phyloP scores from a whole-genome alignment of 2,113 vertebrate genomes.

The Aramus guarauna region DNA sequence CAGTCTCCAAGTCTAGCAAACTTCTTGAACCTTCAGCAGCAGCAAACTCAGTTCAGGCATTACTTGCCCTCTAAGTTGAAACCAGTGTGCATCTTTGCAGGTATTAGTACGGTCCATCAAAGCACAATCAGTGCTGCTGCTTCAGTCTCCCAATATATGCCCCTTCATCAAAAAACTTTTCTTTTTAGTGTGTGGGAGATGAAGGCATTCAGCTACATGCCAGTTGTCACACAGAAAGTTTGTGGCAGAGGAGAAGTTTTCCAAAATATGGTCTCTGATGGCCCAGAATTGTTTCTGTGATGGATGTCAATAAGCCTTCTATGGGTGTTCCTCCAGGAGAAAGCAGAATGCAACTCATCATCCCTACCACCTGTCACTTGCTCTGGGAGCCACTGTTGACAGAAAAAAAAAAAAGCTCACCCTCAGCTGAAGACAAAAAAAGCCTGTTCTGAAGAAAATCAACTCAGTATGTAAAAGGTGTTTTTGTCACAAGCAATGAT shows the following conservation, averaged over 20 bases:
- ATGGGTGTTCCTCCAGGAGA: neutral
- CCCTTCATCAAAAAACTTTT: neutral
- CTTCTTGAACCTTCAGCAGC: neutral
- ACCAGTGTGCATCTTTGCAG: neutral
- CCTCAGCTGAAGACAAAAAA: neutral
- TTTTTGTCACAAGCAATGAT: neutral
- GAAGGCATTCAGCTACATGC: neutral
- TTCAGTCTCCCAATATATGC: neutral
- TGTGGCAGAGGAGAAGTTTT: neutral
- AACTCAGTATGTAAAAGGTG: neutral
- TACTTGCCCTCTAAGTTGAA: neutral
- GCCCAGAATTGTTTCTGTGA: neutral
- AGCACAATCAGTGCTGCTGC: neutral
- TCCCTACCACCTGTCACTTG: neutral
- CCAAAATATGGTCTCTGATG: neutral
- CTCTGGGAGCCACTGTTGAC: neutral
- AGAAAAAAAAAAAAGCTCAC: neutral
- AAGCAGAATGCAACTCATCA: constrained; percentile 21
- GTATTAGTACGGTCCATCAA: neutral
- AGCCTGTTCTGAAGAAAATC: neutral
- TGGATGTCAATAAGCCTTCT: neutral
- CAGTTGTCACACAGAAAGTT: neutral
- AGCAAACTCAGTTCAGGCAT: neutral
- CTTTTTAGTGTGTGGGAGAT: neutral
- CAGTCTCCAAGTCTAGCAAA: constrained; percentile 30